A percentile compares a stretch with the other conserved stretches of the same genome.
Conservation (phyloP, 2,797 vertebrate species). For the Apogon talboti region DNA sequence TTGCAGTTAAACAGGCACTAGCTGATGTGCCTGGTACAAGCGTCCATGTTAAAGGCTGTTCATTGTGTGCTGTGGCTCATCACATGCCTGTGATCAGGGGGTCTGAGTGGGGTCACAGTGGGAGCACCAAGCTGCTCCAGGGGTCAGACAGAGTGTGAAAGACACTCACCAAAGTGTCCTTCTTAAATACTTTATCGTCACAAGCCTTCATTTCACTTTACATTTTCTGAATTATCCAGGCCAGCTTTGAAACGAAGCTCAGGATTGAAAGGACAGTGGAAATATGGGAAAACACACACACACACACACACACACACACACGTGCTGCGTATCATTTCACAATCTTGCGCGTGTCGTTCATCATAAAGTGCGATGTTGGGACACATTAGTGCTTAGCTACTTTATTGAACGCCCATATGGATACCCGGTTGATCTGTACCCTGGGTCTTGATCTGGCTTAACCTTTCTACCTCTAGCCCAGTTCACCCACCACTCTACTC, state of each 20-base stretch:
- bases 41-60: constrained; percentile 40
- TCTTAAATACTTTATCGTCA: constrained; percentile 51
- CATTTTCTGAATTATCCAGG: constrained; percentile 14
- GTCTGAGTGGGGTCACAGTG: constrained; percentile 53
- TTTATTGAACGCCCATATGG: constrained; percentile 51
- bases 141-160: constrained; percentile 77
- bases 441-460: constrained; percentile 66
- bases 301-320: too few species aligned
- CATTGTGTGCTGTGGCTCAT: constrained; percentile 56
- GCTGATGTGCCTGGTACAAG: constrained; percentile 47
- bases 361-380: neutral
- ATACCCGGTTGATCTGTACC: constrained; percentile 50
- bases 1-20: constrained; percentile 9
- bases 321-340: neutral
- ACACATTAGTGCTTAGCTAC: constrained; percentile 23
- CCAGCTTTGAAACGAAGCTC: constrained; percentile 13
- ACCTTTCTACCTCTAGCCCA: constrained; percentile 68
- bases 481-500: constrained; percentile 35
- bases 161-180: constrained; percentile 58
- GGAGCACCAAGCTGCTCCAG: constrained; percentile 48
- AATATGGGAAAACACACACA: too few species aligned
- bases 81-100: constrained; percentile 79
- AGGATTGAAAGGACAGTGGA: too few species aligned
- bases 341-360: neutral
- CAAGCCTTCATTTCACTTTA: constrained; percentile 46